Evolutionary conservation across 2,113 vertebrate genomes (phyloP).

Genomic region (Heteronetta atricapilla): DNA sequence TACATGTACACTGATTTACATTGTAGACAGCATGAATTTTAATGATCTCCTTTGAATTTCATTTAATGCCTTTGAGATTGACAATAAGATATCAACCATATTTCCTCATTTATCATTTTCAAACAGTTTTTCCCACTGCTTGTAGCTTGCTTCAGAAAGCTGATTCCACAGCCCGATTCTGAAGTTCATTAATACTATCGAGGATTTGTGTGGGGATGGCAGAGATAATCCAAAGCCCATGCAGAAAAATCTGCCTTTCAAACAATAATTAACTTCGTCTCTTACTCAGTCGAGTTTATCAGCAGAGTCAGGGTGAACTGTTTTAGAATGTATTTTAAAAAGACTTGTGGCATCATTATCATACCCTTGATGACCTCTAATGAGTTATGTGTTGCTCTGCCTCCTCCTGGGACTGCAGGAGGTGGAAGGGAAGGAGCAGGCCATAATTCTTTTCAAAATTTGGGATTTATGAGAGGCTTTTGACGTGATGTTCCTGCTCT

Average conservation of each 20-base stretch:
- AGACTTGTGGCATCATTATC: not conserved
- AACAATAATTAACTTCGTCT: not conserved
- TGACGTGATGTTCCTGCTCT: not conserved
- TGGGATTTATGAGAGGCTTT: not conserved
- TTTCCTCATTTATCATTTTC: not conserved
- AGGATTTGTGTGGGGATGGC: not conserved
- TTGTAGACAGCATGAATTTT: not conserved
- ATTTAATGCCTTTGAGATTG: not conserved
- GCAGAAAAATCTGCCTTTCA: not conserved
- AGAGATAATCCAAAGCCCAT: not conserved
- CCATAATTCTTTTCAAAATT: not conserved
- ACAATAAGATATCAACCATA: not conserved
- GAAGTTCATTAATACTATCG: not conserved
- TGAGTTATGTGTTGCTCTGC: not conserved
- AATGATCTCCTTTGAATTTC: not conserved
- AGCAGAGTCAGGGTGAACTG: not conserved
- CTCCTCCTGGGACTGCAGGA: fast-evolving
- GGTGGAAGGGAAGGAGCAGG: not conserved
- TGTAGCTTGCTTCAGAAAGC: not conserved
- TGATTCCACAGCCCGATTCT: not conserved
- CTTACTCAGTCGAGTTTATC: not conserved
- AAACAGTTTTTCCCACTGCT: not conserved
- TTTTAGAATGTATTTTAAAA: not conserved
- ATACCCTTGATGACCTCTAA: not conserved
- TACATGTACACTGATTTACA: not conserved